Evolutionary conservation across 2,888 invertebrate genomes (phyloP).

Genomic region (Siphlonurus alternatus): DNA sequence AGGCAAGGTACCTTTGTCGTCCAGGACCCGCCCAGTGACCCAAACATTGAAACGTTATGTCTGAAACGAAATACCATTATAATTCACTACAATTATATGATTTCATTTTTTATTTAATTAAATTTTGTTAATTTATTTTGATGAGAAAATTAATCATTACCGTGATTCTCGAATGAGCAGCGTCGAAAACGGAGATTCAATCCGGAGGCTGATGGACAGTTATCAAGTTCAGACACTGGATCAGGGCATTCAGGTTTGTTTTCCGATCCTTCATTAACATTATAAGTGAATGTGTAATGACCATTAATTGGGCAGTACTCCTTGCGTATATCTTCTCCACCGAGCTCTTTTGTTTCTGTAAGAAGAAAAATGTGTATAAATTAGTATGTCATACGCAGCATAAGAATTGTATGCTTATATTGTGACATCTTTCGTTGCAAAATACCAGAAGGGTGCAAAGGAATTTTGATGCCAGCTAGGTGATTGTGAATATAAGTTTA

Average conservation of each 20-base stretch:
- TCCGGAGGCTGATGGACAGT: constrained; percentile 41
- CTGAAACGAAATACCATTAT: constrained; percentile 24
- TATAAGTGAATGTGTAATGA: constrained; percentile 37
- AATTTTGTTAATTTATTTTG: not conserved
- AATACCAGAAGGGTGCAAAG: too few species aligned
- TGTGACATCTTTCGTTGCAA: too few species aligned
- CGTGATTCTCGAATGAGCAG: constrained; percentile 36
- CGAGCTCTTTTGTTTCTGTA: constrained; percentile 34
- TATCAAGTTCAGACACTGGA: constrained; percentile 36
- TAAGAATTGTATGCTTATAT: too few species aligned
- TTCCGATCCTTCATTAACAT: constrained; percentile 31
- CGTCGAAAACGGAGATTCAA: constrained; percentile 36
- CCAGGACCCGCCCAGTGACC: constrained; percentile 41
- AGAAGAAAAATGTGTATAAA: constrained; percentile 16
- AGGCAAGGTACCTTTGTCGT: constrained; percentile 37
- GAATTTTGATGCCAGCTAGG: too few species aligned
- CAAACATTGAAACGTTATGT: constrained; percentile 41
- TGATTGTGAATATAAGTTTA: too few species aligned
- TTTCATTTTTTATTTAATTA: not conserved
- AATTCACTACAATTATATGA: too few species aligned
- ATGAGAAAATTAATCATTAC: constrained; percentile 22
- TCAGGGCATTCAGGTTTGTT: constrained; percentile 33
- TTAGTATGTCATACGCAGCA: too few species aligned
- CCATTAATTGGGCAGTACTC: constrained; percentile 47
- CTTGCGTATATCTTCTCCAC: constrained; percentile 31